Evolutionary conservation across 1,140 invertebrate species (phyloP).

Genomic region (Papilio machaon): DNA sequence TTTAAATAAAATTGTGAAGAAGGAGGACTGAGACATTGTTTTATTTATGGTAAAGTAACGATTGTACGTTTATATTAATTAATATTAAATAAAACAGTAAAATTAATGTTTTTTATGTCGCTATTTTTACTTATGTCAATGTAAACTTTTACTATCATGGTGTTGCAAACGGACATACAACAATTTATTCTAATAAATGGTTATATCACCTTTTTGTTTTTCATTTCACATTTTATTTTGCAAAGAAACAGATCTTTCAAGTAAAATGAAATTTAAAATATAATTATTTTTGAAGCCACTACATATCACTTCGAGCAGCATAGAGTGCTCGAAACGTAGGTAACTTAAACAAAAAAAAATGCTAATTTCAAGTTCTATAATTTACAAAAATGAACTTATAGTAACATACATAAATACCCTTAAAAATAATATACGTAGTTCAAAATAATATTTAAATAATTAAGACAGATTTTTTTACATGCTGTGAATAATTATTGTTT

Average conservation of each 20-base stretch:
- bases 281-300: no score
- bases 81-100: slow-evolving; percentile 54
- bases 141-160: slow-evolving; percentile 76
- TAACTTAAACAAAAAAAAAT: no score
- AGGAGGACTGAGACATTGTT: slow-evolving; percentile 79
- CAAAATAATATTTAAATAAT: no score
- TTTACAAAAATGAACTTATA: neutral
- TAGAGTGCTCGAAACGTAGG: no score
- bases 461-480: no score
- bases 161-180: slow-evolving; percentile 79
- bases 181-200: slow-evolving; percentile 80
- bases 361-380: neutral
- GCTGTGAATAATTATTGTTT: neutral
- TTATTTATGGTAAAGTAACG: slow-evolving; percentile 68
- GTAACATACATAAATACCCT: no score
- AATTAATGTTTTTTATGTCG: slow-evolving; percentile 70
- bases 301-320: no score
- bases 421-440: slow-evolving; percentile 39
- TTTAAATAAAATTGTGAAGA: slow-evolving; percentile 78
- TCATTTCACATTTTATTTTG: slow-evolving; percentile 47
- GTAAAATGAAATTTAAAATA: no score
- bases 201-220: slow-evolving; percentile 75
- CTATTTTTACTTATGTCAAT: slow-evolving; percentile 71
- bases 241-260: neutral
- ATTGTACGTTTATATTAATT: slow-evolving; percentile 52